A percentile compares a stretch with the other conserved stretches of the same genome.
These are phyloP conservation scores for Polypedilum vanderplanki DNA, from an alignment of 1,140 invertebrate genomes.

Conservation along the genomic window DNA sequence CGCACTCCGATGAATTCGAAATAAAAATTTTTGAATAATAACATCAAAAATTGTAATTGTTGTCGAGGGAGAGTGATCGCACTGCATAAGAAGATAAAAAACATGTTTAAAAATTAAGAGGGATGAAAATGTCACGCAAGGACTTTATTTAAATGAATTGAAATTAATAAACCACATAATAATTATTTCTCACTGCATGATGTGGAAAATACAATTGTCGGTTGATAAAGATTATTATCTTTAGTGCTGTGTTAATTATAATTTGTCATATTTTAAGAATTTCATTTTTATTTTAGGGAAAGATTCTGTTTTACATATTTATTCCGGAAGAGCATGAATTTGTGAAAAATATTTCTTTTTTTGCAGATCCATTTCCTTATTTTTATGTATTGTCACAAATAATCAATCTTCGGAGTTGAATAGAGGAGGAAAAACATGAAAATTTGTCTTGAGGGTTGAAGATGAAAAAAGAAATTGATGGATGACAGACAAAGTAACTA, in stretches of 20 bases:
- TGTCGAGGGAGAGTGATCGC: neutral
- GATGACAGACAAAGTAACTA: neutral
- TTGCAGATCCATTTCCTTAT: neutral
- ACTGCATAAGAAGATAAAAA: neutral
- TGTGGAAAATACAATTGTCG: constrained; percentile 12
- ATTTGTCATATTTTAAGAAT: neutral
- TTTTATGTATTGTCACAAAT: neutral
- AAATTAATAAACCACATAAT: constrained; percentile 28
- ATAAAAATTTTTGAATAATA: neutral
- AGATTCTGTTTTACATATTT: neutral
- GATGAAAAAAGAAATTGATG: neutral
- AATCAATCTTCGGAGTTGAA: neutral
- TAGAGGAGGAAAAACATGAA: constrained; percentile 6
- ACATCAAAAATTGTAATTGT: constrained; percentile 13
- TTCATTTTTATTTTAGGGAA: neutral
- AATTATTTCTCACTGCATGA: constrained; percentile 4
- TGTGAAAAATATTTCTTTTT: neutral
- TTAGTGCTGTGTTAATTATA: constrained; percentile 15
- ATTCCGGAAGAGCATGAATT: neutral
- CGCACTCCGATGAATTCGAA: too few relatives aligned
- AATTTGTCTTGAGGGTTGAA: constrained; percentile 2
- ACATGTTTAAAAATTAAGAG: constrained; percentile 10
- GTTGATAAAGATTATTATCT: neutral
- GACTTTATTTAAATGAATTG: constrained; percentile 22
- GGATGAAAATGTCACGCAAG: constrained; percentile 1